These are phyloP conservation scores for Nebria ingens DNA, from an alignment of 1,140 invertebrate species.

Conservation along the genomic window DNA sequence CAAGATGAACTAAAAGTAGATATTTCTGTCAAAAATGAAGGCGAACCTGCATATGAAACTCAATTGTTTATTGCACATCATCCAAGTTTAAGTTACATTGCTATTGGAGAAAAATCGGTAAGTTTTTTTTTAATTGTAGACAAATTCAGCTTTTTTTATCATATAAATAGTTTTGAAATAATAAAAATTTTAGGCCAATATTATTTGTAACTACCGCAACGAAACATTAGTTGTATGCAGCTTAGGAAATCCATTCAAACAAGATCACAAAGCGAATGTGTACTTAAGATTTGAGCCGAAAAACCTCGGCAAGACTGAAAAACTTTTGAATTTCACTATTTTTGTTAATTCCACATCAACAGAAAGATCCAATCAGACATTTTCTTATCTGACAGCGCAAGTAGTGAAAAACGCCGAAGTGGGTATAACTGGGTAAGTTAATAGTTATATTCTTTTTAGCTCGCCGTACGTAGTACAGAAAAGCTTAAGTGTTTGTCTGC, in stretches of 20 bases:
- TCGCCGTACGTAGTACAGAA: too few relatives aligned
- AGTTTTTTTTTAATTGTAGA: constrained; percentile 11
- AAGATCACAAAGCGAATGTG: constrained; percentile 45
- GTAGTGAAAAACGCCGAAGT: constrained; percentile 77
- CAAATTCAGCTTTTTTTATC: too few relatives aligned
- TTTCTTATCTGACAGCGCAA: constrained; percentile 43
- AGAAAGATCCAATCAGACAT: constrained; percentile 48
- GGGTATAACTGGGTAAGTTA: constrained; percentile 61
- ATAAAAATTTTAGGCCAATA: constrained; percentile 19
- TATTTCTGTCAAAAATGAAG: constrained; percentile 62
- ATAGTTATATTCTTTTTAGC: constrained; percentile 17
- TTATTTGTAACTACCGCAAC: constrained; percentile 62
- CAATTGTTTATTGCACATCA: constrained; percentile 73
- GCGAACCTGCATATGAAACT: constrained; percentile 87
- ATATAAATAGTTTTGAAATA: constrained; percentile 13
- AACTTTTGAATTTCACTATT: constrained; percentile 56
- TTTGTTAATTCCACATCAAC: constrained; percentile 82
- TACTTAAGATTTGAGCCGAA: constrained; percentile 71
- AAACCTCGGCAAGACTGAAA: constrained; percentile 50
- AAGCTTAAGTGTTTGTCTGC: too few relatives aligned
- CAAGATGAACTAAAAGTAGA: constrained; percentile 66
- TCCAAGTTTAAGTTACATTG: constrained; percentile 67
- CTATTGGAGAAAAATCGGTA: constrained; percentile 32
- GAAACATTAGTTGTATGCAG: constrained; percentile 65
- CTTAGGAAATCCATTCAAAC: constrained; percentile 82